Base-by-base conservation (phyloP, 2,113 vertebrate genomes). In the Corythoichthys haematopterus region DNA sequence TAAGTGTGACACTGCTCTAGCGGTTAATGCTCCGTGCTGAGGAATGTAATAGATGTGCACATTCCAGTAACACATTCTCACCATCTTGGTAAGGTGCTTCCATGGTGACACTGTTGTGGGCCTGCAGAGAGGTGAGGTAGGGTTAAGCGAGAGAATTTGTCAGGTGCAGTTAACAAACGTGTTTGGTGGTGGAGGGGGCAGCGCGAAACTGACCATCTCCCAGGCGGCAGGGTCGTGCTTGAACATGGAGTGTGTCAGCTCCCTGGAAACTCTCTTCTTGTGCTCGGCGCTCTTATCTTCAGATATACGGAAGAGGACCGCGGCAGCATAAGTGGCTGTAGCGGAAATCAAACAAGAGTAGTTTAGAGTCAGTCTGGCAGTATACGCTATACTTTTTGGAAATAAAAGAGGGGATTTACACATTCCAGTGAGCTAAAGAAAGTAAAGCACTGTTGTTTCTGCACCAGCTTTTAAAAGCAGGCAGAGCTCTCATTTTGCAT, bases 231-330 rank as follows among this genome's bases (percentile, higher is more conserved):
- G 94, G 87, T 99, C 96, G 0, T 97, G 92, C 80, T 93, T 96
- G 90, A 98, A 99, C 77, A 98, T 93, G 0, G 97, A 94, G 89
- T 97, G 97, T 6, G 96, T 99, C 81, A 99, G 95, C 80, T 99
- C 96, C 84, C 98, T 94, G 0, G 97, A 98, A 59, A 98, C 93
- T 0, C 96, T 91, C 71, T 98, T 98, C 68, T 94, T 93, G 88
- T 97, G 98, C 82, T 99, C 97, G 0, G 93, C 85, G 60, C 91
- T 95, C 88, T 98, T 99, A 79, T 99, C 97, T 91, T 99, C 97
- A 0, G 97, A 98, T 88, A 98, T 96, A 59, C 96, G 93, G 94
- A 96, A 99, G 7, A 99, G 91, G 69, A 98, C 96, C 0, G 96
- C 97, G 0, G 97, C 96, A 0, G 97, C 96, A 0, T 99, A 99